phyloP scores from a whole-genome alignment of 2,888 invertebrate genomes.

The Ormyrus rosae region DNA sequence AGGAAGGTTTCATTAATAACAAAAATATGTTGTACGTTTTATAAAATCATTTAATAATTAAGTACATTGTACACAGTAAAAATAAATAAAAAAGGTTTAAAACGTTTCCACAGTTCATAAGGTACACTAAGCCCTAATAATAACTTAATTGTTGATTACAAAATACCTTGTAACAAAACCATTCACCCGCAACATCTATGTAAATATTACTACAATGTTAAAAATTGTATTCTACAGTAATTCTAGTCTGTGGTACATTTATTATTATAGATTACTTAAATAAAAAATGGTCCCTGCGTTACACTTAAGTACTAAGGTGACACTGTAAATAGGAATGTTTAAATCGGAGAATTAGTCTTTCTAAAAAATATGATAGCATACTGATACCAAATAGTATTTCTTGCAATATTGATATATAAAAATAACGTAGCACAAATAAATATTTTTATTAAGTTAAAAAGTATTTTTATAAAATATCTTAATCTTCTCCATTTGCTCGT shows the following conservation, averaged over 20 bases:
- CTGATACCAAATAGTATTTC: no score
- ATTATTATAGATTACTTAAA: constrained; percentile 27
- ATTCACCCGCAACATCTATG: constrained; percentile 43
- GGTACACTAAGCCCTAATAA: constrained; percentile 9
- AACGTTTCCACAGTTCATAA: constrained; percentile 19
- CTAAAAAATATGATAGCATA: no score
- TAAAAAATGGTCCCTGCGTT: constrained; percentile 20
- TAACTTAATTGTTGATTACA: constrained; percentile 35
- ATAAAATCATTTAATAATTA: constrained; percentile 52
- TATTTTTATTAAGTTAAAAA: neutral
- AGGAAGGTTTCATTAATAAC: constrained; percentile 7
- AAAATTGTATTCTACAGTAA: constrained; percentile 22
- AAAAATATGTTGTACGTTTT: constrained; percentile 15
- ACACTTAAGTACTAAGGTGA: constrained; percentile 41
- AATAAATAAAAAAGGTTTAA: constrained; percentile 30
- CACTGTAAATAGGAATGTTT: constrained; percentile 39
- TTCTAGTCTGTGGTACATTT: constrained; percentile 40
- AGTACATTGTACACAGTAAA: constrained; percentile 54
- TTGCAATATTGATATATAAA: constrained; percentile 13
- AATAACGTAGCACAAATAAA: neutral
- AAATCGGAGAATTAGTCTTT: constrained; percentile 18
- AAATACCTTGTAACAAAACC: constrained; percentile 51
- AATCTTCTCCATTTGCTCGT: neutral
- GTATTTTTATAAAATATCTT: constrained; percentile 10
- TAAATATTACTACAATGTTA: constrained; percentile 18